phyloP scores from a whole-genome alignment of 2,888 invertebrate genomes.

The Rotaria sp. region DNA sequence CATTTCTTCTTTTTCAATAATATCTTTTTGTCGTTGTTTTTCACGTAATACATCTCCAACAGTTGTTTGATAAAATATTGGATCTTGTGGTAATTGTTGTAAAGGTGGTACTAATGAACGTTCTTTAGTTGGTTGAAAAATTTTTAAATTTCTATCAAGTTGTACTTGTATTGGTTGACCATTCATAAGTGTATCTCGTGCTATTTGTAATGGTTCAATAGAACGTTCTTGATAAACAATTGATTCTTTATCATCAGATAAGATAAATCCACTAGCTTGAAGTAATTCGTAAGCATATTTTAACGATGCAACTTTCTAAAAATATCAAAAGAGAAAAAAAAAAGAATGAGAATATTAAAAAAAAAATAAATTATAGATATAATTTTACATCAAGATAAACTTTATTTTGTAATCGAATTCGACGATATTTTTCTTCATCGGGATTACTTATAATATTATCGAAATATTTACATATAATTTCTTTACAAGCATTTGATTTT shows the following conservation, averaged over 20 bases:
- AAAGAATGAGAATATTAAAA: too few species aligned
- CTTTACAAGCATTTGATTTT: slow-evolving; percentile 72
- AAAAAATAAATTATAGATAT: not conserved
- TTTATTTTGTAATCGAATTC: slow-evolving; percentile 77
- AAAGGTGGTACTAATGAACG: slow-evolving; percentile 43
- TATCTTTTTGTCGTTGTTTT: slow-evolving; percentile 60
- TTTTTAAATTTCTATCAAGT: slow-evolving; percentile 71
- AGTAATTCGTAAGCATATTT: slow-evolving; percentile 76
- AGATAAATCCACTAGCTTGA: slow-evolving; percentile 72
- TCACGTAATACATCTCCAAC: slow-evolving; percentile 77
- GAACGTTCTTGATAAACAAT: slow-evolving; percentile 48
- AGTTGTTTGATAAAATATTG: slow-evolving; percentile 68
- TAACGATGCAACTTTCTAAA: slow-evolving; percentile 66
- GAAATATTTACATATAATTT: slow-evolving; percentile 77
- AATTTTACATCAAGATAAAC: slow-evolving; percentile 64
- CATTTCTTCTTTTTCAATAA: slow-evolving; percentile 72
- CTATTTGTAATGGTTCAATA: slow-evolving; percentile 58
- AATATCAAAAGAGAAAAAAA: too few species aligned
- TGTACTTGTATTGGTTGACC: slow-evolving; percentile 75
- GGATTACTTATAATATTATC: slow-evolving; percentile 80
- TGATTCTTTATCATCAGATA: slow-evolving; percentile 53
- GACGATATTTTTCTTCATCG: slow-evolving; percentile 77
- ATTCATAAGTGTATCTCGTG: slow-evolving; percentile 70
- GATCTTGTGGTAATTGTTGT: slow-evolving; percentile 68
- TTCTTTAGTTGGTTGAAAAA: slow-evolving; percentile 42